phyloP scores from a whole-genome alignment of 2,113 vertebrate genomes.

The Columba livia region DNA sequence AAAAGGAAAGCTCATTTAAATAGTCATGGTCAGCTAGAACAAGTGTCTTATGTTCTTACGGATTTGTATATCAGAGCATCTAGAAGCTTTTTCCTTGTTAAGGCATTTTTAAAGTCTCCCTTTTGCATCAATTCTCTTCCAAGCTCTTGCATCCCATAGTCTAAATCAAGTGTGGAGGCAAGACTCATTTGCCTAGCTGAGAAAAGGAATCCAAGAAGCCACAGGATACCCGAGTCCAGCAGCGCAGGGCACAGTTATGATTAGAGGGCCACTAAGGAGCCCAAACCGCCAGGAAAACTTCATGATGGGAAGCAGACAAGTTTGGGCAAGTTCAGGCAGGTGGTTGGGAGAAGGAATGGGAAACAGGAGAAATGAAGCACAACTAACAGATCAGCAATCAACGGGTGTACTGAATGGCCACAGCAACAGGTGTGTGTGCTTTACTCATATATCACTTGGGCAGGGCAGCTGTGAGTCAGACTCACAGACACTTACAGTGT shows the following conservation, averaged over 20 bases:
- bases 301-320: neutral
- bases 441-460: neutral
- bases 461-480: conserved; percentile 29
- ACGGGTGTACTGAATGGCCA: neutral
- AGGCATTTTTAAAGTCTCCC: neutral
- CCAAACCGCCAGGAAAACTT: neutral
- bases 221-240: neutral
- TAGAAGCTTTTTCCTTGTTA: neutral
- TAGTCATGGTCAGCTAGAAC: neutral
- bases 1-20: neutral
- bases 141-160: neutral
- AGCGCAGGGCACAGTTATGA: neutral
- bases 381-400: neutral
- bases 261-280: neutral
- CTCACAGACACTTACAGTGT: neutral
- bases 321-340: neutral
- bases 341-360: neutral
- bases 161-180: neutral
- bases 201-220: neutral
- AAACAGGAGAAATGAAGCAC: neutral
- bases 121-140: neutral
- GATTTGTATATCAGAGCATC: neutral
- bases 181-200: neutral
- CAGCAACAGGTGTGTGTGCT: conserved; percentile 43
- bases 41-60: neutral